Evolutionary conservation across 2,888 invertebrate species (phyloP), one percentile per base, ranked within the genome.

Genomic region (Orthosia gracilis): DNA sequence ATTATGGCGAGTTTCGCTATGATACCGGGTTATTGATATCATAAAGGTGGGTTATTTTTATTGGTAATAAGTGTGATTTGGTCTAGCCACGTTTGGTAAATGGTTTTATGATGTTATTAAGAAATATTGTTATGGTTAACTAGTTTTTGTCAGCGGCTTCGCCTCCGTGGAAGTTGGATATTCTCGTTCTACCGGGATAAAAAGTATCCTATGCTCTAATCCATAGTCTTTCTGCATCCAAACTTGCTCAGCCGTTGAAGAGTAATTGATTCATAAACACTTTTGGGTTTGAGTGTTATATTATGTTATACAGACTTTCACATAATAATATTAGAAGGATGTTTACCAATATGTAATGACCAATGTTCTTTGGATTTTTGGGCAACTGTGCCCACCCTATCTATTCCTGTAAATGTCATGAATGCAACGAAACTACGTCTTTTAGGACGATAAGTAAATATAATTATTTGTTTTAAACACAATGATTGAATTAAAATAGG

Each of bases 21-120:
- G 80, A 86, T 87, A 71, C 69, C 40, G 23, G 49, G 69, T 77
- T 82, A 80, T 55, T 73, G 73, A 74, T 81, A 80, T 78, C 61
- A 78, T 78, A 80, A 82, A 80, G 79, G 76, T 81, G 68, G 68
- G 52, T 50, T 70, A 77, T 76, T 79, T 81, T 78, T 66, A 69
- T 76, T 69, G 54, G 62, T 66, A 82, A 69, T 81, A 76, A 66
- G 49, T 50, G 54, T 54, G 47, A 15, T 65, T 61, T 23, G 17
- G 63, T 23, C 5, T 54, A 63, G 23, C 5, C 21, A 49, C 13
- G 54, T 73, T 79, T 57, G 26, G 64, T 61, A 52, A 52, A 73
- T 65, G 57, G 15, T 65, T 80, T 61, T 65, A 52, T 49, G 18
- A 26, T 45, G 4, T 21, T 26, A 1, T n/a, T 57, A 23, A 17